phyloP scores from a whole-genome alignment of 2,113 vertebrate genomes.

The Isurus oxyrinchus region DNA sequence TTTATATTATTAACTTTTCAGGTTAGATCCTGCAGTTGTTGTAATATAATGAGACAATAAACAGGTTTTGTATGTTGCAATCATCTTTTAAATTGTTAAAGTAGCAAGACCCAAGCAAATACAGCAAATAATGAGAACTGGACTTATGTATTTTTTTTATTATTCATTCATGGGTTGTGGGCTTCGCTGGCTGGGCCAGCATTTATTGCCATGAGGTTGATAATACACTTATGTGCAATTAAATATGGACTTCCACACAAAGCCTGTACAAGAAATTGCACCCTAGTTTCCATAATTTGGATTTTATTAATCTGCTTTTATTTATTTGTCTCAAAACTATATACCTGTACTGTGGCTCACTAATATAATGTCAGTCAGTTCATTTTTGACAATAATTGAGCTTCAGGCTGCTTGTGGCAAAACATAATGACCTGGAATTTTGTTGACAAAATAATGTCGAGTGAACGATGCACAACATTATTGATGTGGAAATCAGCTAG shows the following conservation, averaged over 20 bases:
- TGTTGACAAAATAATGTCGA: not conserved
- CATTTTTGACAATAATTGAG: not conserved
- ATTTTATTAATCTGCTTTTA: not conserved
- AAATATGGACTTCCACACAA: not conserved
- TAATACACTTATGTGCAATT: not conserved
- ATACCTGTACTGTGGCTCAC: not conserved
- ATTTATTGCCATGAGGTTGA: not conserved
- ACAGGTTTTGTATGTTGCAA: not conserved
- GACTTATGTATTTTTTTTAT: not conserved
- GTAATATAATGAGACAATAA: not conserved
- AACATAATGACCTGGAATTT: not conserved
- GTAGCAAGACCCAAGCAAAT: not conserved
- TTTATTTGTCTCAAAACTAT: not conserved
- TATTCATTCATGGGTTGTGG: no score
- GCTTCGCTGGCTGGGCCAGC: no score
- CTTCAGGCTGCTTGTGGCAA: not conserved
- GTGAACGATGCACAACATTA: not conserved
- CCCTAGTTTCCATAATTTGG: not conserved
- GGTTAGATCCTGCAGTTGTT: not conserved
- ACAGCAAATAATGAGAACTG: not conserved
- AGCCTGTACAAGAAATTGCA: not conserved
- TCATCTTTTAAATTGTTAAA: not conserved
- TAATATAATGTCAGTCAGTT: not conserved
- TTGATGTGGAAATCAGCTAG: not conserved
- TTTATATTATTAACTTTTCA: constrained; percentile 9